Base-by-base conservation (phyloP, 53 echinoderm and acorn worm species). In the Luidia sarsii region DNA sequence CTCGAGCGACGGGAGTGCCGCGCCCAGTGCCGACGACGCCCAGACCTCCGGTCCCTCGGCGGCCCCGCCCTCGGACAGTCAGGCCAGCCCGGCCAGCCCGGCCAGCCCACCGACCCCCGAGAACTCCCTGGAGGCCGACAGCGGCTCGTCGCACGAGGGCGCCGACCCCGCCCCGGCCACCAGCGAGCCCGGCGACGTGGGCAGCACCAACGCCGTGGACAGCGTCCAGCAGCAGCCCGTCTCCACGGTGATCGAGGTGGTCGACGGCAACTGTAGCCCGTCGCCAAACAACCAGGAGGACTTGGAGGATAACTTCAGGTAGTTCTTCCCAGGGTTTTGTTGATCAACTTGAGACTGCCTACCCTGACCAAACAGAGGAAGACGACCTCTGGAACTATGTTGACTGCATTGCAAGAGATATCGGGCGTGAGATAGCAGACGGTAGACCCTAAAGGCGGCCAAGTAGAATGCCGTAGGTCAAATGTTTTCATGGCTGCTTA, bases 271-370 rank as follows among this genome's bases (percentile, higher is more conserved):
- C 28, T 39, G 68, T 18, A 68, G 49, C 27, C 70, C 31, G 18
- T 15, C 49, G 11, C 38, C 68, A 19, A 59, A 79, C 6, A 59
- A 66, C 57, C 79, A 30, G 7, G 80, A 83, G 29, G 70, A 83
- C 51, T 52, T 86, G 65, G 83, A 89, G 1, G 89, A 89, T 62
- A 89, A 89, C 57, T 89, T 89, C 75, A 83, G 75, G 89, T 89
- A 63, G 83, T 68, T 79, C n/a, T n/a, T n/a, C n/a, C n/a, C n/a
- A n/a, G n/a, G n/a, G n/a, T n/a, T n/a, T n/a, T n/a, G n/a, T n/a
- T n/a, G n/a, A n/a, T n/a, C n/a, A n/a, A n/a, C n/a, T n/a, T n/a
- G n/a, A n/a, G n/a, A n/a, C n/a, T n/a, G n/a, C n/a, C n/a, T n/a
- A n/a, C n/a, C n/a, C n/a, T n/a, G 23, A 23, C 31, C 29, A n/a